Evolutionary conservation across 2,113 vertebrate genomes (phyloP).

Genomic region (Jaculus jaculus): DNA sequence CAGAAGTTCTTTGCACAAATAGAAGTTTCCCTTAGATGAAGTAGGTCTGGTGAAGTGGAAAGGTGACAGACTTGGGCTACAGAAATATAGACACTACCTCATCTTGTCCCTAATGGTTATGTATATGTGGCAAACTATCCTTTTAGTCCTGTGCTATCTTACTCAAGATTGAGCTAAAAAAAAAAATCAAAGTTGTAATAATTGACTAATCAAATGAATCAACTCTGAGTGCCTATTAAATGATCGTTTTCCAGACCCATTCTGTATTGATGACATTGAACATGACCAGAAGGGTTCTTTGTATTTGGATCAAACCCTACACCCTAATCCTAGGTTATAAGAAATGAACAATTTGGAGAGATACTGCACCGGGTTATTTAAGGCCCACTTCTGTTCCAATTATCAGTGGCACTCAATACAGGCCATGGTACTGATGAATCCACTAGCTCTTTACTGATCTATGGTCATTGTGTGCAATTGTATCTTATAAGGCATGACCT

Average conservation of each 20-base stretch:
- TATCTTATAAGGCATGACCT: background rate
- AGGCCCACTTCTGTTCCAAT: background rate
- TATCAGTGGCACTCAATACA: constrained; percentile 8
- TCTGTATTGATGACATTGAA: background rate
- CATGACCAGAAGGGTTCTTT: background rate
- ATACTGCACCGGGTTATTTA: background rate
- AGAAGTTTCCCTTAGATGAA: constrained; percentile 21
- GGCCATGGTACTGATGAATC: background rate
- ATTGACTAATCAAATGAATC: background rate
- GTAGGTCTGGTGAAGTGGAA: background rate
- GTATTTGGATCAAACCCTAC: background rate
- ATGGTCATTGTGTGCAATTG: background rate
- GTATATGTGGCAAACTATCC: background rate
- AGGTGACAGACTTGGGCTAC: background rate
- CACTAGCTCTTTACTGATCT: background rate
- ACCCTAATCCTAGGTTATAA: background rate
- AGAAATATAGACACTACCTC: background rate
- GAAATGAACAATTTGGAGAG: background rate
- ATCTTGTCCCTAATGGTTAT: background rate
- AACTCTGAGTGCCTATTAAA: background rate
- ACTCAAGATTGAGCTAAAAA: background rate
- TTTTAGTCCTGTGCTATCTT: background rate
- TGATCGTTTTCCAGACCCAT: background rate
- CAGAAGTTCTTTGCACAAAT: constrained; percentile 28
- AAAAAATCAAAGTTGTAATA: background rate